Evolutionary conservation across 2,113 vertebrate genomes (phyloP), one percentile per base, ranked within the genome.

Genomic region (Nettapus auritus): DNA sequence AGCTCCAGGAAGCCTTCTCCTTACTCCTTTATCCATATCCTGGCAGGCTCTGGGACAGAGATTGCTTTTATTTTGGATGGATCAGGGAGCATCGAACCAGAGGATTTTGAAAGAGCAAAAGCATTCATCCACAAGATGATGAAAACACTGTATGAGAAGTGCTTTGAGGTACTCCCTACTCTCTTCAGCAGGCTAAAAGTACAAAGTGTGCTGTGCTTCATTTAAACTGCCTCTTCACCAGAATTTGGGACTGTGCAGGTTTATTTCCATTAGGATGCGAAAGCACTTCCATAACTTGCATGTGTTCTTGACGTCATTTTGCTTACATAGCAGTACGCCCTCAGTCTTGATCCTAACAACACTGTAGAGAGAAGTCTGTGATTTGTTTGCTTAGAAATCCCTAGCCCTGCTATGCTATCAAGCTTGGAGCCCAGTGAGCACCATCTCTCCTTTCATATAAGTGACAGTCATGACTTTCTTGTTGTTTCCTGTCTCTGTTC

Each of bases 61-160:
- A 98, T 98, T 14, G 98, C 98, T 53, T 97, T 98, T 38, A 67
- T 98, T 77, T 90, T 98, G 74, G 98, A 98, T 86, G 98, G 98
- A 60, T 99, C 98, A 22, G 97, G 97, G 50, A 98, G 98, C 94
- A 98, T 98, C 13, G 42, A 85, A 0, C 0, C 22, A 2, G 8
- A 59, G 1, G 98, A 99, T 84, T 99, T 99, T 91, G 46, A 98
- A 88, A 97, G 19, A 74, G 98, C 98, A 75, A 99, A 98, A 94
- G 86, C 97, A 7, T 99, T 98, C 90, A 98, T 98, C 57, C 89
- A 74, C 62, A 97, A 94, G 75, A 97, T 98, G 93, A 98, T 98
- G 97, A 89, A 28, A 40, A 97, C 79, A 2, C 89, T 98, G 88
- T 98, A 98, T 86, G 64, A 94, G 21, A 98, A 96, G 89, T 98